Evolutionary conservation across 2,797 vertebrate species (phyloP), one percentile per base, ranked within the genome.

Genomic region (Pangasius larnaudii): DNA sequence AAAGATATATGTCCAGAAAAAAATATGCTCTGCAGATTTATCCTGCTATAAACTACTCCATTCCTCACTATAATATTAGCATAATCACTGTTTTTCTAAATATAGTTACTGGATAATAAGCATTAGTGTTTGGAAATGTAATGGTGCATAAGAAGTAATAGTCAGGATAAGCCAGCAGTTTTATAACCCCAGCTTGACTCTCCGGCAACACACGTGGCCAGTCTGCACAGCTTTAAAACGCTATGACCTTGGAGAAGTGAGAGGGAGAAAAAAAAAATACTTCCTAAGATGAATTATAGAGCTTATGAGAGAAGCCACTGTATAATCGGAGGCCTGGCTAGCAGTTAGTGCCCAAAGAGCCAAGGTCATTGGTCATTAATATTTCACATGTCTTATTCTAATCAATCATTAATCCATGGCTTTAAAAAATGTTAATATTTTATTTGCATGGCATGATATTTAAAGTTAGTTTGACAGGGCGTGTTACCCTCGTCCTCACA

Each of bases 241-340:
- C 81, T 56, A 74, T 58, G 56, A 51, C 58, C 79, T 84, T 81
- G 69, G 36, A 85, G 72, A 79, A 81, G 56, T 27, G 79, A 61
- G 33, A 27, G 33, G 36, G 36, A 80, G 78, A 13, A 22, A 56
- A 69, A 30, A 67, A 39, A 58, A 51, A 87, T 27, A 85, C 63
- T 78, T 77, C 22, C 69, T 90, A 69, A 82, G 87, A 91, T 91
- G 39, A 90, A 89, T 90, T 87, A 92, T 91, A 88, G 59, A 90
- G 89, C 81, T 88, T 89, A 81, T 84, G 71, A 86, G 74, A 67
- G 77, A 75, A 77, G 65, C 85, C 71, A 89, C 71, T 84, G 72
- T 86, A 65, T 85, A 85, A 82, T 87, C 89, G 85, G 78, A 82
- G 79, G 85, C 83, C 89, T 3, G 88, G 87, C 85, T 75, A 85